Base-by-base conservation (phyloP, 2,888 invertebrate genomes). In the Platycheirus albimanus region DNA sequence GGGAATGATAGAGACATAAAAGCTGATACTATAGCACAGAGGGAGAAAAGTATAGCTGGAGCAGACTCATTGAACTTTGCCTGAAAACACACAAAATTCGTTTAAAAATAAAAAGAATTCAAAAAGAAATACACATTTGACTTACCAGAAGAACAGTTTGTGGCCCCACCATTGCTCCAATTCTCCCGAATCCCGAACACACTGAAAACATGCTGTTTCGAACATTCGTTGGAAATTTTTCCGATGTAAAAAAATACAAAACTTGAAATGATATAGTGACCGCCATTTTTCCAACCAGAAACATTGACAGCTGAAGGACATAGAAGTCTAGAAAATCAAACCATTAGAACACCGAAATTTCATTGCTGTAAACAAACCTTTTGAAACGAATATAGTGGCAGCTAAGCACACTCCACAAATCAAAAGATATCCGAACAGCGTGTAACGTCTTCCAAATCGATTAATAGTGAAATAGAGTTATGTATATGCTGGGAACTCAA, bases 131-230 rank as follows among this genome's bases (percentile, higher is more conserved):
- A n/a, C 8, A n/a, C n/a, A n/a, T n/a, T n/a, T n/a, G 1, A 17
- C 19, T 45, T 19, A 61, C 61, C 30, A 61, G 19, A n/a, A 61
- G 38, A 3, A 30, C 1, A 8, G 64, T 61, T 30, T 61, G 61
- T 10, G 95, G 95, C 45, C 95, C 94, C 64, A 94, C 88, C 88
- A 94, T 93, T 17, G 94, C 93, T 10, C 95, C 95, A 71, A 94
- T 86, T 17, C 95, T 92, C 49, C 95, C 95, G 85, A 94, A 92
- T 91, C 94, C 94, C 54, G 94, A 94, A 89, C 94, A 94, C 49
- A 93, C 92, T 5, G 94, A 93, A 56, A 95, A 91, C 85, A 94
- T 91, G 17, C 94, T 93, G 87, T 93, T 93, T 74, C 95, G 92
- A 70, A 93, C 90, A 81, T 91, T 91, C 54, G 95, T 95, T 8